Evolutionary conservation across 1,140 invertebrate species (phyloP).

Genomic region (Papilio dardanus): DNA sequence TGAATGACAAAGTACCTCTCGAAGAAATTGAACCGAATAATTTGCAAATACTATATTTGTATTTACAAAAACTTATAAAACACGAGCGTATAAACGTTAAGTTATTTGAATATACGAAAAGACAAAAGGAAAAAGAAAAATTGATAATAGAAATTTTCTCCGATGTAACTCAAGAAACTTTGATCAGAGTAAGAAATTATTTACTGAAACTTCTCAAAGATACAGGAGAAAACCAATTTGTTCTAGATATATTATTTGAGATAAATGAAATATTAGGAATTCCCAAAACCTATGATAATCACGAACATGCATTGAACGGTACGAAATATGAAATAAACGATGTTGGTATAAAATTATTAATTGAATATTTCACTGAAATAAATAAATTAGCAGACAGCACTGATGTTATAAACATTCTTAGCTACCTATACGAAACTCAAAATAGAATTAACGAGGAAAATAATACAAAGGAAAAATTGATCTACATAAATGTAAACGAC

Average conservation of each 20-base stretch:
- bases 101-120: not conserved
- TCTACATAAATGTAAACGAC: not conserved
- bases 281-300: not conserved
- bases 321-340: not conserved
- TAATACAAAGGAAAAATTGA: not conserved
- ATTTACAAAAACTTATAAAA: not conserved
- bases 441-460: not conserved
- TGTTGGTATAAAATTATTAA: not conserved
- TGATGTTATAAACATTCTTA: not conserved
- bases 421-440: not conserved
- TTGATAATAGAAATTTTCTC: not conserved
- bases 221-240: not conserved
- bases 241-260: not conserved
- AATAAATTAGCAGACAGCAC: not conserved
- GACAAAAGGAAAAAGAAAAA: not conserved
- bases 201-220: not conserved
- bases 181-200: not conserved
- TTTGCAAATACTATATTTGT: conserved; percentile 4
- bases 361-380: conserved; percentile 4
- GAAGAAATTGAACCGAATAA: not conserved
- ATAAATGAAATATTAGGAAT: not conserved
- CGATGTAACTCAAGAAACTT: not conserved
- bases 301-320: not conserved
- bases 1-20: not conserved
- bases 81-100: not conserved